phyloP scores from a whole-genome alignment of 2,113 vertebrate species.

The Pachyramphus minor region DNA sequence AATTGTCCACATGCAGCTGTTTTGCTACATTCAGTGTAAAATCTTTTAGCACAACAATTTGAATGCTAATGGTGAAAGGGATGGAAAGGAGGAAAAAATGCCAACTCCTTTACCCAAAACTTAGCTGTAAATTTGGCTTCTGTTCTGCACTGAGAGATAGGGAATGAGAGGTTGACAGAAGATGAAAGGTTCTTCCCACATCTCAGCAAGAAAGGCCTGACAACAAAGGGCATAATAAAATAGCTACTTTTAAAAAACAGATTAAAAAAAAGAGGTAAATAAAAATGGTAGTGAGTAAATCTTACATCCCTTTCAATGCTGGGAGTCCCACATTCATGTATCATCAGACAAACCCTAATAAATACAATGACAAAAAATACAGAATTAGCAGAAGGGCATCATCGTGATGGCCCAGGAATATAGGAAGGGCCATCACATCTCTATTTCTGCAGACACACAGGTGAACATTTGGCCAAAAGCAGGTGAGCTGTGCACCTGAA shows the following conservation, averaged over 20 bases:
- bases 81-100: background rate
- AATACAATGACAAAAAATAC: background rate
- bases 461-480: rapidly evolving
- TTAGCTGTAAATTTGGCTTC: background rate
- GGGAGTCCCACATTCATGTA: background rate
- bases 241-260: background rate
- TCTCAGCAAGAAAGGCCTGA: background rate
- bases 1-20: background rate
- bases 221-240: background rate
- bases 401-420: background rate
- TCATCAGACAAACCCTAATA: background rate
- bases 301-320: background rate
- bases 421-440: background rate
- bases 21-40: background rate
- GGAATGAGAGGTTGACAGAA: background rate
- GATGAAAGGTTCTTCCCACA: background rate
- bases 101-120: background rate
- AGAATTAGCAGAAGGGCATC: background rate
- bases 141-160: background rate
- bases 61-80: background rate
- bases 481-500: background rate
- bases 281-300: background rate
- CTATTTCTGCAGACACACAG: rapidly evolving
- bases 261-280: background rate
- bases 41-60: background rate